Evolutionary conservation across 2,113 vertebrate species (phyloP).

Genomic region (Odobenus rosmarus): DNA sequence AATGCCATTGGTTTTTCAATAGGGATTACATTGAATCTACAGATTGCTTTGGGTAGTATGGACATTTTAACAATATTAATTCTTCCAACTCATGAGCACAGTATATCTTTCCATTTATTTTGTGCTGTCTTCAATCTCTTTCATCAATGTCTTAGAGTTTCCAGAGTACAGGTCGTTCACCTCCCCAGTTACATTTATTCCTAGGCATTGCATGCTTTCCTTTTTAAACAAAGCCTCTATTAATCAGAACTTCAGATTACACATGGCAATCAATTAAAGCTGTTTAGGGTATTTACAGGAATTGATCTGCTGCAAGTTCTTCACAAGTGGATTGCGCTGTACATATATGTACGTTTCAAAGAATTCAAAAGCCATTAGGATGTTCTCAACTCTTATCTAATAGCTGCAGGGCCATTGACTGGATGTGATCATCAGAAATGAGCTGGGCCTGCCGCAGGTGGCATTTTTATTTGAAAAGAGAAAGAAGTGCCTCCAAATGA

Average conservation of each 20-base stretch:
- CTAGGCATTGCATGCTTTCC: background rate
- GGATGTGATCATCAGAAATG: conserved; percentile 45
- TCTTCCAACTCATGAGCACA: background rate
- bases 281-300: conserved; percentile 75
- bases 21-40: background rate
- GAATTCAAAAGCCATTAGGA: conserved; percentile 74
- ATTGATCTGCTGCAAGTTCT: conserved; percentile 72
- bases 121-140: background rate
- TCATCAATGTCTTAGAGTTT: background rate
- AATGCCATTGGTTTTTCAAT: background rate
- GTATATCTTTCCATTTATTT: background rate
- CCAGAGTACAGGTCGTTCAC: background rate
- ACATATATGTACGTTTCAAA: conserved; percentile 63
- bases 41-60: background rate
- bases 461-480: conserved; percentile 56
- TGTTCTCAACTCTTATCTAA: conserved; percentile 54
- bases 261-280: conserved; percentile 69
- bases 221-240: conserved; percentile 70
- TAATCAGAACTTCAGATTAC: conserved; percentile 77
- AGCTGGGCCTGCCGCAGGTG: conserved; percentile 52
- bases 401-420: conserved; percentile 64
- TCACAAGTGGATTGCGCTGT: conserved; percentile 61
- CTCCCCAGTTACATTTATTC: background rate
- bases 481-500: background rate
- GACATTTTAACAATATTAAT: background rate